Evolutionary conservation across 2,113 vertebrate species (phyloP).

Genomic region (Ranitomeya imitator): DNA sequence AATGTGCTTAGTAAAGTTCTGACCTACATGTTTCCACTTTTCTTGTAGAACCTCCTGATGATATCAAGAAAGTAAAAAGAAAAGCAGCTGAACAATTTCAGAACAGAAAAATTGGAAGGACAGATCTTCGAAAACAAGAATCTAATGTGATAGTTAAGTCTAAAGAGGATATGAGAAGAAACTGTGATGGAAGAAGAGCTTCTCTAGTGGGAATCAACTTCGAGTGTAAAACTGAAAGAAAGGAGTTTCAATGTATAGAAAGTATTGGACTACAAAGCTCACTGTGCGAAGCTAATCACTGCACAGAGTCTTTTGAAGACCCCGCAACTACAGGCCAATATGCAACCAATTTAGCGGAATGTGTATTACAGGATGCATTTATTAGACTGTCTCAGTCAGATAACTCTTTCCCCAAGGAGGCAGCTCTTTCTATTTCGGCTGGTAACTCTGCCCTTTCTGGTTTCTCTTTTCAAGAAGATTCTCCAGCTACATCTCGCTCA

Average conservation of each 20-base stretch:
- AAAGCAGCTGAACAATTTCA: constrained; percentile 65
- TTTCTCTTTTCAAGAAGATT: constrained; percentile 63
- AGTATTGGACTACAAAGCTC: constrained; percentile 56
- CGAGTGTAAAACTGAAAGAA: not conserved
- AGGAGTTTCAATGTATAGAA: not conserved
- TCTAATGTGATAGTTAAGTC: constrained; percentile 47
- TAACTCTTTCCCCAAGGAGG: constrained; percentile 74
- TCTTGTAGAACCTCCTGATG: constrained; percentile 58
- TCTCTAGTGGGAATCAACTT: constrained; percentile 4
- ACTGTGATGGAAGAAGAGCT: constrained; percentile 39
- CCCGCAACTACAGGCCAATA: constrained; percentile 81
- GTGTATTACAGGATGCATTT: constrained; percentile 93
- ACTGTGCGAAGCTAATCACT: not conserved
- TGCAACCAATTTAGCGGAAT: constrained; percentile 90
- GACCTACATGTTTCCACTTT: constrained; percentile 6
- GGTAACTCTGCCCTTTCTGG: constrained; percentile 63
- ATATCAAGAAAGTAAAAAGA: constrained; percentile 68
- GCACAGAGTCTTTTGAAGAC: constrained; percentile 40
- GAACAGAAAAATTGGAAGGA: constrained; percentile 66
- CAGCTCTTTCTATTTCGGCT: constrained; percentile 73
- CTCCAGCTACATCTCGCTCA: constrained; percentile 64
- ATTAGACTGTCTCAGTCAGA: constrained; percentile 89
- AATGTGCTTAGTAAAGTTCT: not conserved
- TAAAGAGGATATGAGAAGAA: constrained; percentile 57
- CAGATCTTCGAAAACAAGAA: constrained; percentile 61